phyloP scores from a whole-genome alignment of 1,140 invertebrate species.

The Micrasema minimum region DNA sequence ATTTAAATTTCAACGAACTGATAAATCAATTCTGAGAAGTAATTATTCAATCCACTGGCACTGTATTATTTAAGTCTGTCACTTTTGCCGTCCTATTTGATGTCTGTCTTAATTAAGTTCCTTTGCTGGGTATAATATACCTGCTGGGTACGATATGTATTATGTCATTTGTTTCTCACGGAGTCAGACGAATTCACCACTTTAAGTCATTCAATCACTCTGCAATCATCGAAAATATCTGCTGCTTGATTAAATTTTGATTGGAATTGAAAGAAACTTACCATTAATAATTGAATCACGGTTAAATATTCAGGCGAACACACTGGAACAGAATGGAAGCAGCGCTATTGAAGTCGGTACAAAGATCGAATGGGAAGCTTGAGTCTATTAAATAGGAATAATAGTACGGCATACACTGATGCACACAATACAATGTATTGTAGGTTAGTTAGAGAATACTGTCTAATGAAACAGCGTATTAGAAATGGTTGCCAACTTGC shows the following conservation, averaged over 20 bases:
- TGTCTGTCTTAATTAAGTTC: background rate
- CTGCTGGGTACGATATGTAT: background rate
- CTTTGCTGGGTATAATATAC: background rate
- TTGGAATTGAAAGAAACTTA: constrained; percentile 45
- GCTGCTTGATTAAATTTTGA: constrained; percentile 48
- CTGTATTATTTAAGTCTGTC: too few relatives aligned
- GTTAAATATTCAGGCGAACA: constrained; percentile 39
- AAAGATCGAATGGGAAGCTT: constrained; percentile 33
- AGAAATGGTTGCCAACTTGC: background rate
- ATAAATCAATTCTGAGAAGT: too few relatives aligned
- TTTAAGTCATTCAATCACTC: constrained; percentile 28
- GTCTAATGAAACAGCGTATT: background rate
- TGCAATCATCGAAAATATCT: constrained; percentile 31
- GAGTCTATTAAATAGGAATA: constrained; percentile 32
- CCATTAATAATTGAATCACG: constrained; percentile 44
- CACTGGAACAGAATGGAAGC: constrained; percentile 20
- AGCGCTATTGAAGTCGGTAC: constrained; percentile 34
- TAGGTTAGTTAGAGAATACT: background rate
- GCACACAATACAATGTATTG: constrained; percentile 18
- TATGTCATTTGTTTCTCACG: background rate
- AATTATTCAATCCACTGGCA: too few relatives aligned
- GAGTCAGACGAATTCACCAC: background rate
- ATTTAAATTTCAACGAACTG: too few relatives aligned
- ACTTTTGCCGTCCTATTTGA: constrained; percentile 2
- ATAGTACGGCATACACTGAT: constrained; percentile 9